Conservation (phyloP, 2,797 vertebrate species). For the Prunella strophiata region DNA sequence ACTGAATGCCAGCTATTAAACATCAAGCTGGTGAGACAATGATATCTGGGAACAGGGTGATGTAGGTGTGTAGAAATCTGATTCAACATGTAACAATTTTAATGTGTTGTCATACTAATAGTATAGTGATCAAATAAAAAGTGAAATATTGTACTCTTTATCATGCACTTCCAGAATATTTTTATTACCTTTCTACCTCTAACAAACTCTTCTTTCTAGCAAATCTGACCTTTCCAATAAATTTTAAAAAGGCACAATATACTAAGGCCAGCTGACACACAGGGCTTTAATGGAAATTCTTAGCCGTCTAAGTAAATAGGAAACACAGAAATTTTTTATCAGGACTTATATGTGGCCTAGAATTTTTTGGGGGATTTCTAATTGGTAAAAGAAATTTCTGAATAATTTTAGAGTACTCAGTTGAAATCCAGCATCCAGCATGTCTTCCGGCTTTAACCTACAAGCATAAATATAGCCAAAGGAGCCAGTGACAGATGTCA, state of each 20-base stretch:
- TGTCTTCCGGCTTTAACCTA: neutral
- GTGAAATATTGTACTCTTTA: neutral
- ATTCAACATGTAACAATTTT: neutral
- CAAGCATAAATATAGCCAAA: neutral
- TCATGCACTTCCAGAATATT: neutral
- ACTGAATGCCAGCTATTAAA: neutral
- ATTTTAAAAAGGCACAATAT: rapidly evolving
- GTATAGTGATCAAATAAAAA: neutral
- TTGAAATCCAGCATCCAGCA: neutral
- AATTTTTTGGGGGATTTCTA: neutral
- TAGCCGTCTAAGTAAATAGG: neutral
- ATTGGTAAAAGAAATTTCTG: neutral
- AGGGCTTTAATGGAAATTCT: neutral
- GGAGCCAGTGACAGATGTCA: neutral
- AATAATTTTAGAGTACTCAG: neutral
- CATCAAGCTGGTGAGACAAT: neutral
- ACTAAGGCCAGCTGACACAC: neutral
- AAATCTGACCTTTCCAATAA: neutral
- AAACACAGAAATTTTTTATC: neutral
- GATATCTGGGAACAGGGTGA: neutral
- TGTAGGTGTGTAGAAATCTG: neutral
- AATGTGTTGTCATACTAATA: neutral
- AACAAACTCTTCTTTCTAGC: neutral
- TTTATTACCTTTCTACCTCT: neutral
- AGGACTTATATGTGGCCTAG: neutral